Evolutionary conservation across 2,113 vertebrate genomes (phyloP).

Genomic region (Chascanopsetta lugubris): DNA sequence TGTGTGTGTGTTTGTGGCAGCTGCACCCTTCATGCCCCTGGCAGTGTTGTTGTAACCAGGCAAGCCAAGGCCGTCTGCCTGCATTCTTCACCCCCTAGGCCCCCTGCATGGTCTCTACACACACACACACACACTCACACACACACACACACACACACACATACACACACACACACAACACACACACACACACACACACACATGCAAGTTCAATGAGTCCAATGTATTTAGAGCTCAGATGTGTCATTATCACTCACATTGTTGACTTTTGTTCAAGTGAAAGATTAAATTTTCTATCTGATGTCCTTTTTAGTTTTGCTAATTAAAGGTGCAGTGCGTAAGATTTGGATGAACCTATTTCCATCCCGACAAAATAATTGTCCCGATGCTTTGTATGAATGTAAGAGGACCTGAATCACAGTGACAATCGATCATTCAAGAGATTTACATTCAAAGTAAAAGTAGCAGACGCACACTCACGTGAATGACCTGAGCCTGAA

Average conservation of each 20-base stretch:
- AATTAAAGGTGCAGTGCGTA: too few relatives aligned
- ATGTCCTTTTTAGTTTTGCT: too few relatives aligned
- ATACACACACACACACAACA: slow-evolving; percentile 8
- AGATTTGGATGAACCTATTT: too few relatives aligned
- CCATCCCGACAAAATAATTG: too few relatives aligned
- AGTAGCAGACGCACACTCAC: too few relatives aligned
- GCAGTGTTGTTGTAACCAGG: slow-evolving; percentile 76
- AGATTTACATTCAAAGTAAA: too few relatives aligned
- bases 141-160: not conserved
- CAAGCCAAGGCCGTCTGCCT: slow-evolving; percentile 77
- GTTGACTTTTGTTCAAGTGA: not conserved
- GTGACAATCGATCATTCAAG: too few relatives aligned
- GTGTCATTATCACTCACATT: slow-evolving; percentile 15
- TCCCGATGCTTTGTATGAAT: too few relatives aligned
- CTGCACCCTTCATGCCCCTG: slow-evolving; percentile 74
- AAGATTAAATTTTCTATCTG: not conserved
- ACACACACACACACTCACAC: slow-evolving; percentile 13
- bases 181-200: too few relatives aligned
- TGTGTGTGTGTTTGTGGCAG: slow-evolving; percentile 69
- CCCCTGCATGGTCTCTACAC: slow-evolving; percentile 22
- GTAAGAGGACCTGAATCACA: too few relatives aligned
- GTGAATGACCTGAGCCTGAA: slow-evolving; percentile 52
- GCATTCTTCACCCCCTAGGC: slow-evolving; percentile 60
- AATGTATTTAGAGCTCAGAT: slow-evolving; percentile 9
- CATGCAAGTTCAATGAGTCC: too few relatives aligned